Evolutionary conservation across 2,113 vertebrate genomes (phyloP), one percentile per base, ranked within the genome.

Genomic region (Muntiacus reevesi): DNA sequence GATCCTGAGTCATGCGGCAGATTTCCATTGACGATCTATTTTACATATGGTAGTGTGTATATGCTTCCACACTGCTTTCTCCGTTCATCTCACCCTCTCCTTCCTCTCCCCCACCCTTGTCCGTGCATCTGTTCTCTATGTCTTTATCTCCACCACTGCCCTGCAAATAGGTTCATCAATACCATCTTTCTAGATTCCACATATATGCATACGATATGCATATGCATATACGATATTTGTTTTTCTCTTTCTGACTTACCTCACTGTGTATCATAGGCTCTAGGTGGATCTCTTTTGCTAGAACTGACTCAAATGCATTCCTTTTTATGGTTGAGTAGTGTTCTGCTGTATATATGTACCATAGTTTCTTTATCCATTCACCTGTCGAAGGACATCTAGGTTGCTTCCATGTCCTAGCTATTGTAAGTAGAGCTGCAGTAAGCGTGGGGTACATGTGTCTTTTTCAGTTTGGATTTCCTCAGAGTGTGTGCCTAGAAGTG

Each of bases 381-480:
- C 23, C 67, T 23, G 19, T 6, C n/a, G 67, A 23, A 3, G 67
- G 67, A 21, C 67, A 12, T 40, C 67, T 40, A 3, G n/a, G 67
- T 2, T 74, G 67, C 67, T 23, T 25, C 19, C 67, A 1, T 40
- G 67, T 23, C n/a, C 67, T 25, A 3, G 67, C 67, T 36, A 10
- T 36, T 23, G 10, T 23, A 23, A 74, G 1, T 3, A 25, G n/a
- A 40, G 6, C n/a, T 6, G 5, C 10, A 2, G 36, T 21, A 13
- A 40, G 23, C 0, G 1, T 23, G 13, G 67, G n/a, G 64, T 9
- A 5, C 17, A 0, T 2, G n/a, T 19, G 19, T 23, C 64, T 3
- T 36, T n/a, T 23, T 23, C 64, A 1, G 64, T 23, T 23, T 74
- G n/a, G 64, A 10, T 21, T 74, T 74, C 67, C n/a, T 40, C 36